Evolutionary conservation across 1,140 invertebrate genomes (phyloP).

Genomic region (Drosophila orena): DNA sequence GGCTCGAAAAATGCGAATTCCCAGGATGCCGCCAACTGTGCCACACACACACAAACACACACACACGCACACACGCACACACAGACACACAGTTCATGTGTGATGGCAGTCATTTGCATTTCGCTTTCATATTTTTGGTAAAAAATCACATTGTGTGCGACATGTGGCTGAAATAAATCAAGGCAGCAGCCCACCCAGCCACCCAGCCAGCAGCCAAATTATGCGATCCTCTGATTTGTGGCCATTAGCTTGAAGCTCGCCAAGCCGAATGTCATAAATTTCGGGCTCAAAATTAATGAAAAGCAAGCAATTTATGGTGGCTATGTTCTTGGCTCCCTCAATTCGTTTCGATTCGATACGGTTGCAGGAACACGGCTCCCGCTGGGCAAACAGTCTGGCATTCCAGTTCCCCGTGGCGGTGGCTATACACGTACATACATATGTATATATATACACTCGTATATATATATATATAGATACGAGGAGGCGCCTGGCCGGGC

Average conservation of each 20-base stretch:
- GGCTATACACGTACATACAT: too few species aligned
- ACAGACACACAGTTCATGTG: conserved; percentile 35
- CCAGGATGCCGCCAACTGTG: not conserved
- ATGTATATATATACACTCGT: too few species aligned
- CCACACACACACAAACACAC: conserved; percentile 2
- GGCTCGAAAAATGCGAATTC: not conserved
- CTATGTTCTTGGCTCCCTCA: not conserved
- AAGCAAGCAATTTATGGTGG: conserved; percentile 54
- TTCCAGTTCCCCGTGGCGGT: not conserved
- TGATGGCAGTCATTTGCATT: conserved; percentile 62
- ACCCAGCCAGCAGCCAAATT: conserved; percentile 33
- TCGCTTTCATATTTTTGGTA: conserved; percentile 64
- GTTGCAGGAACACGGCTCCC: not conserved
- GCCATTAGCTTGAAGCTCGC: conserved; percentile 52
- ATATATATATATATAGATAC: too few species aligned
- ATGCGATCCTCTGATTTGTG: conserved; percentile 66
- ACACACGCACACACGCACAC: too few species aligned
- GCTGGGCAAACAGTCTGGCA: not conserved
- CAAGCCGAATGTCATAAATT: conserved; percentile 50
- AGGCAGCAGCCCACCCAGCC: conserved; percentile 8
- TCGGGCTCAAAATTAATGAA: conserved; percentile 63
- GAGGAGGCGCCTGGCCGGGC: not conserved
- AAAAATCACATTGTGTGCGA: conserved; percentile 72
- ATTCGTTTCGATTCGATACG: not conserved
- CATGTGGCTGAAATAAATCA: conserved; percentile 78